Percentiles rank a stretch among this genome's conserved stretches.
phyloP scores from a whole-genome alignment of 2,888 invertebrate species.

The Adelognathus sp. region DNA sequence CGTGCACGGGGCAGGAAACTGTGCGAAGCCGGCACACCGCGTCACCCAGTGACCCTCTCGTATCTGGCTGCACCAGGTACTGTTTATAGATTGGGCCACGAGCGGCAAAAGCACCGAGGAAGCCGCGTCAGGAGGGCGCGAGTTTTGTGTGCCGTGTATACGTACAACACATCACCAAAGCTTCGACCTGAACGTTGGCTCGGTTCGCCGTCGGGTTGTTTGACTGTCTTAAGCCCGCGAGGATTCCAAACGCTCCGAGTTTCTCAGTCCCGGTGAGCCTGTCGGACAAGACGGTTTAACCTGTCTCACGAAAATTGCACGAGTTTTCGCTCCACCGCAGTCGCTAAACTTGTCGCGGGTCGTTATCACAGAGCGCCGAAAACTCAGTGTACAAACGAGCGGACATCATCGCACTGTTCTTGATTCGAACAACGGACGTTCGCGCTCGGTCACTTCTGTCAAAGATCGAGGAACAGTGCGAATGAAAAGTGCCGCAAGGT shows the following conservation, averaged over 20 bases:
- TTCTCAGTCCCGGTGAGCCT: slow-evolving; percentile 59
- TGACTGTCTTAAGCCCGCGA: slow-evolving; percentile 44
- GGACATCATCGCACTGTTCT: background rate
- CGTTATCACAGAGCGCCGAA: background rate
- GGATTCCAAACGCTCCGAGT: slow-evolving; percentile 45
- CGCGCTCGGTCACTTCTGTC: no score
- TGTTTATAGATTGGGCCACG: slow-evolving; percentile 75
- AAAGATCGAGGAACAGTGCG: slow-evolving; percentile 32
- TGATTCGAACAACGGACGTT: background rate
- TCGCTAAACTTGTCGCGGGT: background rate
- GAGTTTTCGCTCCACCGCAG: background rate
- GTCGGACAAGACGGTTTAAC: slow-evolving; percentile 54
- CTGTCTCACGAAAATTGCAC: slow-evolving; percentile 12
- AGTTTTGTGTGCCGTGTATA: no score
- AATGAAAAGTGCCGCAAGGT: slow-evolving; percentile 40
- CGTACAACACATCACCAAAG: slow-evolving; percentile 60
- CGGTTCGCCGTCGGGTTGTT: slow-evolving; percentile 35
- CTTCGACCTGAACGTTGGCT: slow-evolving; percentile 58
- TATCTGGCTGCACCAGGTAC: slow-evolving; percentile 76
- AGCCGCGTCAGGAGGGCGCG: slow-evolving; percentile 32
- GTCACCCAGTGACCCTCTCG: slow-evolving; percentile 77
- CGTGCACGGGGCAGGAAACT: background rate
- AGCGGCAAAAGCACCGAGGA: slow-evolving; percentile 36
- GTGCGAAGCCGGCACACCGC: slow-evolving; percentile 35
- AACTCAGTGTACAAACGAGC: background rate